These are phyloP conservation scores for Cavia aperea DNA, from an alignment of 2,113 vertebrate species.

Conservation along the genomic window DNA sequence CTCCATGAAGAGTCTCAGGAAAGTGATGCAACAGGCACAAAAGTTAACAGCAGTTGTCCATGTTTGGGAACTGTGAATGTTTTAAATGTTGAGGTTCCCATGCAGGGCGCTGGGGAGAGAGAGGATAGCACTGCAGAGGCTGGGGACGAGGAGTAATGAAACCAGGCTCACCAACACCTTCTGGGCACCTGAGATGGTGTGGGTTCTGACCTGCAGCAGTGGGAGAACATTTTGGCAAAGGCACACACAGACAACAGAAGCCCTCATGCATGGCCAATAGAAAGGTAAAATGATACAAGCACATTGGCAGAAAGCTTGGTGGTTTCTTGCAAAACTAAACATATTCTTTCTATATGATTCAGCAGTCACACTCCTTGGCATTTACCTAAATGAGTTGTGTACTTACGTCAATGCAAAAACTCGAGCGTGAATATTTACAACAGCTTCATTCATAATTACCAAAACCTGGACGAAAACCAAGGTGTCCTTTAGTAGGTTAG, in stretches of 20 bases:
- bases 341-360: not conserved
- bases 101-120: rapidly evolving
- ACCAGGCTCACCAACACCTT: not conserved
- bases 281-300: not conserved
- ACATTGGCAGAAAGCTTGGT: not conserved
- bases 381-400: not conserved
- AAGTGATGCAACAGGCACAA: too few species aligned
- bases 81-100: too few species aligned
- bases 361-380: not conserved
- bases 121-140: not conserved
- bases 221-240: not conserved
- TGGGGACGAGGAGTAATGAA: rapidly evolving
- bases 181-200: not conserved
- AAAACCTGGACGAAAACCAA: not conserved
- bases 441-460: not conserved
- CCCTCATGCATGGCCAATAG: not conserved
- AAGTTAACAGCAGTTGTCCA: not conserved
- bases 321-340: not conserved
- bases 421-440: not conserved
- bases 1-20: not conserved
- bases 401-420: not conserved
- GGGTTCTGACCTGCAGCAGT: not conserved
- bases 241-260: not conserved
- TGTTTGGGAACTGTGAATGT: not conserved
- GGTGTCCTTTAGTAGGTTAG: not conserved